Evolutionary conservation across 2,888 invertebrate genomes (phyloP).

Genomic region (Eubasilissa splendida): DNA sequence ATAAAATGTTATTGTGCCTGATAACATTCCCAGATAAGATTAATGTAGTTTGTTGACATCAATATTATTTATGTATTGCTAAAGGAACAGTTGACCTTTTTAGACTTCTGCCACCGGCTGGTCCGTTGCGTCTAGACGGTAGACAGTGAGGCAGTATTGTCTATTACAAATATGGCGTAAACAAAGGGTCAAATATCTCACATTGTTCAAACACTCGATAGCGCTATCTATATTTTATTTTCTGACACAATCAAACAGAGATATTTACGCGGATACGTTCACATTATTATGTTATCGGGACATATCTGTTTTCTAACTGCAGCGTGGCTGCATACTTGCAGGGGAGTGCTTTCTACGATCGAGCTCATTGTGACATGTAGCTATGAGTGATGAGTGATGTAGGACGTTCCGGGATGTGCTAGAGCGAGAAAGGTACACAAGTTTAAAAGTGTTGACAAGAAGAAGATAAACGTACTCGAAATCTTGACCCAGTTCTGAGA

Average conservation of each 20-base stretch:
- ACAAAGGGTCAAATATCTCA: constrained; percentile 40
- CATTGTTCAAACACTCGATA: constrained; percentile 26
- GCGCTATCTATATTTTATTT: constrained; percentile 25
- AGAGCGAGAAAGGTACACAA: no score
- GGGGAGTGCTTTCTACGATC: no score
- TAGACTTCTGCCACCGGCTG: not conserved
- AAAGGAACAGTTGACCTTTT: not conserved
- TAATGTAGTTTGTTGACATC: constrained; percentile 17
- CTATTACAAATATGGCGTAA: constrained; percentile 10
- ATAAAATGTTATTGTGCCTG: not conserved
- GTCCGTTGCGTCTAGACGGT: constrained; percentile 17
- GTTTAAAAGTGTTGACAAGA: no score
- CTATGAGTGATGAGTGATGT: no score
- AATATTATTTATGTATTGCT: constrained; percentile 17
- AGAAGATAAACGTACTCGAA: no score
- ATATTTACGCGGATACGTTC: constrained; percentile 21
- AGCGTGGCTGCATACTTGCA: no score
- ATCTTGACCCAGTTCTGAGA: no score
- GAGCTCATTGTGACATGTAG: no score
- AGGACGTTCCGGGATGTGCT: no score
- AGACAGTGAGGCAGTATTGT: constrained; percentile 5
- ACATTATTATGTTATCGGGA: no score
- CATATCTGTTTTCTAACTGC: no score
- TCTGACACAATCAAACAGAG: constrained; percentile 15
- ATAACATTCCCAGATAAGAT: constrained; percentile 22